Evolutionary conservation across 2,113 vertebrate species (phyloP).

Genomic region (Prionailurus bengalensis): DNA sequence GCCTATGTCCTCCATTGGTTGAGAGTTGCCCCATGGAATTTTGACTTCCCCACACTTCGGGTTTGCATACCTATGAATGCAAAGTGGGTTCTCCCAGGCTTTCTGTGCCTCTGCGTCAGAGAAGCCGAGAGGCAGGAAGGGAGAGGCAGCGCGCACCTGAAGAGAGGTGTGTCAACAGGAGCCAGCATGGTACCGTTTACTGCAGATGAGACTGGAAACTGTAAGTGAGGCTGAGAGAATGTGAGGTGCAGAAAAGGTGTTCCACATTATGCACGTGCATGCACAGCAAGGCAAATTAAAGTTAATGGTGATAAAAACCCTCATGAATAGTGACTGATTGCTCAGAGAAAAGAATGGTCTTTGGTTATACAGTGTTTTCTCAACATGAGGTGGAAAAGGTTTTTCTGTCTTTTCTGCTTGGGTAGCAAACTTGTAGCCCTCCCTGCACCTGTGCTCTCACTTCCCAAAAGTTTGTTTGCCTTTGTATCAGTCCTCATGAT

Average conservation of each 20-base stretch:
- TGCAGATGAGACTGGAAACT: not conserved
- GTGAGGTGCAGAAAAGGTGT: not conserved
- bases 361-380: not conserved
- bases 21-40: not conserved
- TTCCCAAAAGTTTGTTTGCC: not conserved
- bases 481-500: not conserved
- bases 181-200: not conserved
- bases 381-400: not conserved
- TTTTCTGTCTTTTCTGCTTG: not conserved
- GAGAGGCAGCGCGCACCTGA: not conserved
- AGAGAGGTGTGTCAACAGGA: not conserved
- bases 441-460: not conserved
- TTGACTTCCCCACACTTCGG: not conserved
- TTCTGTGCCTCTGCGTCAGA: not conserved
- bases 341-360: not conserved
- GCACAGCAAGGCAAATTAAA: not conserved
- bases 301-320: not conserved
- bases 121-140: not conserved
- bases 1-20: not conserved
- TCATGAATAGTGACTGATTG: not conserved
- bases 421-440: not conserved
- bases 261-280: not conserved
- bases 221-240: not conserved
- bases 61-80: not conserved
- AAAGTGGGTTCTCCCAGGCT: not conserved